Percentiles rank a stretch among this genome's conserved stretches.
Conservation (phyloP, 2,113 vertebrate species). For the Oncorhynchus keta region DNA sequence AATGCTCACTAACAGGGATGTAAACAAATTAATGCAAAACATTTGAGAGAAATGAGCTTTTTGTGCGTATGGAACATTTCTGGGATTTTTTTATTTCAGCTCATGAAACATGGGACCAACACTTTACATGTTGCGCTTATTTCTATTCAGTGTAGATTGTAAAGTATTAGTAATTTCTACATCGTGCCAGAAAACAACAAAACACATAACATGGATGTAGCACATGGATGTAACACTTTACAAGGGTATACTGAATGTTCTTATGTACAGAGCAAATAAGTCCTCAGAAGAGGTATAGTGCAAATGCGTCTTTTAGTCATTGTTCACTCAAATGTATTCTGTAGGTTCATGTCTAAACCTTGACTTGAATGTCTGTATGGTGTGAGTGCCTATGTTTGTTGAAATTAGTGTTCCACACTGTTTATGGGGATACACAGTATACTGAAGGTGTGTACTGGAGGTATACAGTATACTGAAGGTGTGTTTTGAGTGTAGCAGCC, state of each 20-base stretch:
- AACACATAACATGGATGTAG: slow-evolving; percentile 1
- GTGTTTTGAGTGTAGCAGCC: not conserved
- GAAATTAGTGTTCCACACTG: no score
- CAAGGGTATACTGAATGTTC: slow-evolving; percentile 18
- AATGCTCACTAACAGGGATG: no score
- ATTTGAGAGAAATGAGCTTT: no score
- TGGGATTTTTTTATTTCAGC: not conserved
- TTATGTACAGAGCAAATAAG: not conserved
- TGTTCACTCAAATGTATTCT: not conserved
- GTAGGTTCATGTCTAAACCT: not conserved
- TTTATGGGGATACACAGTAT: not conserved
- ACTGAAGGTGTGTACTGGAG: slow-evolving; percentile 1
- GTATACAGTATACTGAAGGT: not conserved
- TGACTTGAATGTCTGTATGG: not conserved
- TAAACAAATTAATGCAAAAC: no score
- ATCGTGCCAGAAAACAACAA: slow-evolving; percentile 16
- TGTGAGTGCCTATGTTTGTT: not conserved
- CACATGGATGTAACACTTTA: slow-evolving; percentile 38
- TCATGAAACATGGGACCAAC: not conserved
- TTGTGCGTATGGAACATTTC: no score
- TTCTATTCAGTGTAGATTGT: not conserved
- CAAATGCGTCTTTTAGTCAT: not conserved
- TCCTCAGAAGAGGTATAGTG: not conserved
- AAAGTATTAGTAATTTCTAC: slow-evolving; percentile 21
- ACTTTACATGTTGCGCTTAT: no score